These are phyloP conservation scores for Vipera ursinii DNA, from an alignment of 2,797 vertebrate species.

Conservation along the genomic window DNA sequence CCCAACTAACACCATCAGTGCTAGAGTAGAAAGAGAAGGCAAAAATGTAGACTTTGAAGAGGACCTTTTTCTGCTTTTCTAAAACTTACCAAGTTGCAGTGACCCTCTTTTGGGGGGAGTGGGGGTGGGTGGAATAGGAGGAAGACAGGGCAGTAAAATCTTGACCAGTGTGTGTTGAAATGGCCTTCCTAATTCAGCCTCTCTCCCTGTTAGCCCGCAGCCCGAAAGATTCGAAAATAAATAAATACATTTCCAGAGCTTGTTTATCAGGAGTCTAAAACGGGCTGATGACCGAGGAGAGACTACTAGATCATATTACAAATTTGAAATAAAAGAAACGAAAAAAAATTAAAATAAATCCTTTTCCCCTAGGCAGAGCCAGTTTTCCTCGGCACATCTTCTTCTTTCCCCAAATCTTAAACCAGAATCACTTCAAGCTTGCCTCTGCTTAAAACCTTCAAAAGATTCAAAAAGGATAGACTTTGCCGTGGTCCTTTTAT, in stretches of 20 bases:
- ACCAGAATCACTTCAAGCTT: not conserved
- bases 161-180: not conserved
- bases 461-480: not conserved
- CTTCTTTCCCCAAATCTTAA: not conserved
- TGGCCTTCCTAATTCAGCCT: not conserved
- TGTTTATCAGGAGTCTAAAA: not conserved
- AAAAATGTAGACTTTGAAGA: not conserved
- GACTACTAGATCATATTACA: no score
- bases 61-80: not conserved
- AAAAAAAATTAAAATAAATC: not conserved
- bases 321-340: not conserved
- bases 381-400: not conserved
- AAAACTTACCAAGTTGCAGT: not conserved
- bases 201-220: not conserved
- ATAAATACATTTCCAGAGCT: no score
- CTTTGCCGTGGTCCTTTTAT: not conserved
- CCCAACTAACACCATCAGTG: no score
- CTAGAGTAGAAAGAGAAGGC: no score
- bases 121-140: no score
- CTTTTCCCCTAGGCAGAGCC: not conserved
- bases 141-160: not conserved
- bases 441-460: conserved; percentile 1
- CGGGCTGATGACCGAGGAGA: no score
- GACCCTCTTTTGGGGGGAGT: not conserved
- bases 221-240: not conserved